Evolutionary conservation across 2,797 vertebrate genomes (phyloP).

Genomic region (Takifugu rubripes): DNA sequence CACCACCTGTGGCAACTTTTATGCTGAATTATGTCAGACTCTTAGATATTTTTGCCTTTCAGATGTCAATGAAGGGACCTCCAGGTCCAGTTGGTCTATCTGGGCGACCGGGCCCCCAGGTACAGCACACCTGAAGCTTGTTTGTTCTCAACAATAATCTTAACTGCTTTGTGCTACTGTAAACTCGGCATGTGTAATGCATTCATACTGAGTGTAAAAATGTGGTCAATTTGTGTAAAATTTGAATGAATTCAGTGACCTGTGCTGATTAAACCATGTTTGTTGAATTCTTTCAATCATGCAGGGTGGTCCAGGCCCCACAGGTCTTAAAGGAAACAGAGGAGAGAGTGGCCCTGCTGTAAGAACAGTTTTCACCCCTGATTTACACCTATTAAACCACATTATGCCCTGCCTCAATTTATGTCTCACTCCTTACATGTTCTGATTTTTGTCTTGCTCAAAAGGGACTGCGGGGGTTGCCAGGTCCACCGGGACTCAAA

Average conservation of each 20-base stretch:
- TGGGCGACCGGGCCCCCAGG: constrained; percentile 84
- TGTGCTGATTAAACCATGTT: background rate
- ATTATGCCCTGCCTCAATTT: background rate
- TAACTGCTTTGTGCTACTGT: background rate
- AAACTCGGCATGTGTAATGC: no score
- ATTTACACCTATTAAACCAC: constrained; percentile 1
- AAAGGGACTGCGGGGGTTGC: constrained; percentile 82
- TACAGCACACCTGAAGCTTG: constrained; percentile 64
- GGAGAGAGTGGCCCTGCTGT: constrained; percentile 65
- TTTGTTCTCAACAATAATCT: background rate
- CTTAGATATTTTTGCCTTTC: constrained; percentile 28
- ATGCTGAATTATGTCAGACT: no score
- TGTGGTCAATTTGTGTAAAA: constrained; percentile 5
- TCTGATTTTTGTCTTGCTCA: constrained; percentile 17
- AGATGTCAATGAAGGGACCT: constrained; percentile 88
- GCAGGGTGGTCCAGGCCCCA: constrained; percentile 75
- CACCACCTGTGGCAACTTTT: no score
- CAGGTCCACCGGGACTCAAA: constrained; percentile 74
- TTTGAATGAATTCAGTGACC: constrained; percentile 6
- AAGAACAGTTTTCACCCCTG: constrained; percentile 37
- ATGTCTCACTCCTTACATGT: constrained; percentile 12
- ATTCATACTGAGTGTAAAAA: background rate
- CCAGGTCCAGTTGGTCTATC: constrained; percentile 83
- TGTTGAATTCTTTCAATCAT: constrained; percentile 20
- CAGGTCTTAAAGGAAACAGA: constrained; percentile 78